A percentile compares a stretch with the other conserved stretches of the same genome.
Evolutionary conservation across 2,113 vertebrate species (phyloP).

Genomic region (Macroglossus sobrinus): DNA sequence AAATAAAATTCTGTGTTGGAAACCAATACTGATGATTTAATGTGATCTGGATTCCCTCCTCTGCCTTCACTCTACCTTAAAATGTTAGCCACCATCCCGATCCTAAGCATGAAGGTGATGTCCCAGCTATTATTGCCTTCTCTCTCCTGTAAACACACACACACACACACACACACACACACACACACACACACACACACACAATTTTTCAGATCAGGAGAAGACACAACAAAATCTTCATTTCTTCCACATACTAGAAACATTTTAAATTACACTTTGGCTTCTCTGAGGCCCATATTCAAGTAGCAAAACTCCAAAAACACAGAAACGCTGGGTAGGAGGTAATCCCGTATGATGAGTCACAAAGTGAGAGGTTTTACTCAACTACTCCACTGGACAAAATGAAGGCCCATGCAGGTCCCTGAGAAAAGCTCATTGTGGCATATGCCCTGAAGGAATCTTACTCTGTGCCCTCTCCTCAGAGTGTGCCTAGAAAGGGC

Average conservation of each 20-base stretch:
- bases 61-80: not conserved
- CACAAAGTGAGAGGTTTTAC: not conserved
- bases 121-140: not conserved
- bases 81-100: not conserved
- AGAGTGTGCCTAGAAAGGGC: not conserved
- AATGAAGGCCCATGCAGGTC: not conserved
- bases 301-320: conserved; percentile 34
- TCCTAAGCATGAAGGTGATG: not conserved
- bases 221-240: conserved; percentile 38
- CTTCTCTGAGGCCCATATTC: conserved; percentile 34
- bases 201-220: conserved; percentile 32
- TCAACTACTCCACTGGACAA: not conserved
- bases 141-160: not conserved
- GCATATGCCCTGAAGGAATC: not conserved
- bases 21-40: conserved; percentile 2
- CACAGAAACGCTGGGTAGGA: conserved; percentile 28
- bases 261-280: conserved; percentile 39
- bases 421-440: conserved; percentile 18
- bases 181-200: not conserved
- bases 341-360: not conserved
- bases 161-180: conserved; percentile 5
- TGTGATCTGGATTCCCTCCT: not conserved
- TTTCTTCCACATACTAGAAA: conserved; percentile 49
- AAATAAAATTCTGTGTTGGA: conserved; percentile 30
- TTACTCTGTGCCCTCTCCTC: not conserved